Evolutionary conservation across 2,113 vertebrate species (phyloP), one percentile per base, ranked within the genome.

Genomic region (Cynocephalus volans): DNA sequence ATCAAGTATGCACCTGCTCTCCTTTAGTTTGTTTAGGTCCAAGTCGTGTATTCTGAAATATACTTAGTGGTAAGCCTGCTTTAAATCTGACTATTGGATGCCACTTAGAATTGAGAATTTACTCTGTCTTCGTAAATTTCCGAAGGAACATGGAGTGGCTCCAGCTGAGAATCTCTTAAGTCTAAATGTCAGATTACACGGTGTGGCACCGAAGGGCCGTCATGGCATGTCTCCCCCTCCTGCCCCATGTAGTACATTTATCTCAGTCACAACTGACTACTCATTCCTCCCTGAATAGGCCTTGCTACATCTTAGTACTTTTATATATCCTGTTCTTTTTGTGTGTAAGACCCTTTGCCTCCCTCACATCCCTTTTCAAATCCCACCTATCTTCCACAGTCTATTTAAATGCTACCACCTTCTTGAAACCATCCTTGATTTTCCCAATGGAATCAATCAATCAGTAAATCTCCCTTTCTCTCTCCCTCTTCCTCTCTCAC

Each of bases 201-300:
- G 5, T 50, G 19, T 12, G 7, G 31, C 31, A 28, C 1, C 10
- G 52, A 41, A 56, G 15, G 48, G 17, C 48, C 5, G n/a, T 14
- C 17, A 14, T 10, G 13, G 36, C 28, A 23, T 2, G 1, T 33
- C 33, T 7, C 23, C 24, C 3, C 5, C 23, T 41, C 23, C 13
- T 41, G 41, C 41, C 23, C 31, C 19, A 24, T 1, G 0, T 50
- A 0, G 2, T 31, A 14, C 28, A 6, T 28, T 69, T 36, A 13
- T 5, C 3, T 28, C 41, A 52, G 9, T 81, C 41, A 5, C 8
- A 73, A n/a, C 50, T 33, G 33, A 33, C 67, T 75, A 4, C 48
- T 14, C 26, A 21, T 15, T 70, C 7, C 52, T 82, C 21, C 41
- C 10, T 58, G 69, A 62, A 15, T 19, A 31, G 19, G 11, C 1